Percentiles rank a stretch among this genome's conserved stretches.
These are phyloP conservation scores for Acanthopagrus latus DNA, from an alignment of 2,797 vertebrate genomes.

Conservation along the genomic window DNA sequence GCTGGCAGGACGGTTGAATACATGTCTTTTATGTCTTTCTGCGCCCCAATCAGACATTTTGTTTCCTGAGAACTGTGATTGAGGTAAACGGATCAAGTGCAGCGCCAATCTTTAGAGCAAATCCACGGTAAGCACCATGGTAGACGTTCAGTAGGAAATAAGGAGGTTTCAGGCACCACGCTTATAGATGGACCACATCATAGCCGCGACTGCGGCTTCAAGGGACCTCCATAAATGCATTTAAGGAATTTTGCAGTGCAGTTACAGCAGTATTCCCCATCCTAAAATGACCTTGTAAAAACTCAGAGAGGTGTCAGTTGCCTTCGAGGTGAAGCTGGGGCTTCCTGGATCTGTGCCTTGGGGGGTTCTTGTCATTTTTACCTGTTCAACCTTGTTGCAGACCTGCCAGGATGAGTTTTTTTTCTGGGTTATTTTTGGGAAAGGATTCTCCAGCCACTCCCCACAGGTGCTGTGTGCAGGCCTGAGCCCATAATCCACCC, in stretches of 20 bases:
- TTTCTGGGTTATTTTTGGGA: constrained; percentile 63
- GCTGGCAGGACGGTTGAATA: constrained; percentile 76
- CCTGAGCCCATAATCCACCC: constrained; percentile 74
- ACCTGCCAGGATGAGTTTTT: constrained; percentile 59
- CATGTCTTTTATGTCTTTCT: constrained; percentile 73
- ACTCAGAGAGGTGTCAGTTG: constrained; percentile 65
- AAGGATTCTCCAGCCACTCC: constrained; percentile 69
- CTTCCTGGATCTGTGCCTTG: constrained; percentile 51
- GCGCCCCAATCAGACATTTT: constrained; percentile 74
- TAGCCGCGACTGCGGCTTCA: constrained; percentile 39
- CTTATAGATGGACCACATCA: constrained; percentile 64
- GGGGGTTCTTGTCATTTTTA: constrained; percentile 56
- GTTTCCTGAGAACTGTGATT: constrained; percentile 60
- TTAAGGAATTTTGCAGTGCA: constrained; percentile 63
- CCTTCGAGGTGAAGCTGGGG: constrained; percentile 54
- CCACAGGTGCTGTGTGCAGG: constrained; percentile 76
- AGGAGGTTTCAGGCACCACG: constrained; percentile 51
- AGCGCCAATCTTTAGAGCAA: constrained; percentile 70
- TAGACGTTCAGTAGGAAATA: constrained; percentile 62
- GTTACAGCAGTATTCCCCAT: constrained; percentile 58
- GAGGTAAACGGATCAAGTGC: constrained; percentile 76
- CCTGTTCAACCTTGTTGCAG: constrained; percentile 56
- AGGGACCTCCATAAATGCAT: constrained; percentile 51
- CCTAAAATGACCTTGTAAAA: constrained; percentile 73
- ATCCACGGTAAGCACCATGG: constrained; percentile 64